Evolutionary conservation across 2,113 vertebrate genomes (phyloP).

Genomic region (Ochotona princeps): DNA sequence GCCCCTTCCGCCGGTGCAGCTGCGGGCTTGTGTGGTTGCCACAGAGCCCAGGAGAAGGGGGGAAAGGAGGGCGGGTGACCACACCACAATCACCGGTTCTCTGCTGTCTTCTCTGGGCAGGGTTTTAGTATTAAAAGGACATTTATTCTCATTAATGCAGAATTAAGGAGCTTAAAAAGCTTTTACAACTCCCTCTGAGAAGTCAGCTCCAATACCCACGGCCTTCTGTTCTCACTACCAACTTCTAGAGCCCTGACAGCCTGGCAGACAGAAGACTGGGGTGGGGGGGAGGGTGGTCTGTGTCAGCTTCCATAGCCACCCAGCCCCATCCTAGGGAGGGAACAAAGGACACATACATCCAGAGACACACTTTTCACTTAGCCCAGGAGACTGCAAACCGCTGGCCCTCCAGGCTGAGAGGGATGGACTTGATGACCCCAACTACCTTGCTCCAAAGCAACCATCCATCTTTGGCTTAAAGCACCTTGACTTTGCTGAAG

Average conservation of each 20-base stretch:
- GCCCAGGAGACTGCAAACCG: background rate
- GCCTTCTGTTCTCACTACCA: constrained; percentile 39
- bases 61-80: constrained; percentile 65
- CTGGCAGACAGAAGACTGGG: background rate
- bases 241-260: background rate
- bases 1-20: constrained; percentile 57
- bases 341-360: background rate
- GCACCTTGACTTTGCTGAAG: background rate
- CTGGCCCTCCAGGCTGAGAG: background rate
- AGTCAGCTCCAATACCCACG: constrained; percentile 32
- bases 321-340: background rate
- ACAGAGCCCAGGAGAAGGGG: constrained; percentile 73
- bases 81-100: constrained; percentile 76
- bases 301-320: background rate
- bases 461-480: background rate
- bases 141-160: constrained; percentile 80
- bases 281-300: too few species aligned
- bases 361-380: background rate
- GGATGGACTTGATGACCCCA: background rate
- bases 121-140: constrained; percentile 80
- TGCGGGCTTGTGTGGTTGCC: constrained; percentile 67
- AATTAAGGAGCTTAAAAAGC: constrained; percentile 76
- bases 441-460: background rate
- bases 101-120: constrained; percentile 64
- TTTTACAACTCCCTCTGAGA: constrained; percentile 76